Percentiles rank a stretch among this genome's conserved stretches.
These are phyloP conservation scores for Lycocorax pyrrhopterus DNA, from an alignment of 2,113 vertebrate genomes.

Conservation along the genomic window DNA sequence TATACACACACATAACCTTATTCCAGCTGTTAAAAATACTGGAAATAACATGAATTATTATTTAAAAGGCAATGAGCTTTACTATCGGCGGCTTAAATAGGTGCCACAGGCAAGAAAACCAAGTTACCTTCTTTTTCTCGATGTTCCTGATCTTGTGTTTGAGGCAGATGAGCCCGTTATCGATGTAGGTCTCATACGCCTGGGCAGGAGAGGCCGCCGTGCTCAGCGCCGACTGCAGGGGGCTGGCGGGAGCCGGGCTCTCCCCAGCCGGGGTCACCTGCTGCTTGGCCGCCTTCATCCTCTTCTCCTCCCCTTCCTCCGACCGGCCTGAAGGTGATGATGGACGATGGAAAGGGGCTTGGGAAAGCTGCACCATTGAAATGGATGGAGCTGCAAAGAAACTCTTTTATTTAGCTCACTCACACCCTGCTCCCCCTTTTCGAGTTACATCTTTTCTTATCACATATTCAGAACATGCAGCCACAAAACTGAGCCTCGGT, in stretches of 20 bases:
- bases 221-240: slow-evolving; percentile 74
- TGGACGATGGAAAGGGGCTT: slow-evolving; percentile 63
- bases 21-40: fast-evolving
- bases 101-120: neutral
- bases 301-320: slow-evolving; percentile 60
- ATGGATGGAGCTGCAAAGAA: slow-evolving; percentile 62
- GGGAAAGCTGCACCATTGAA: slow-evolving; percentile 88
- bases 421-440: too few species aligned
- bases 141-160: slow-evolving; percentile 97
- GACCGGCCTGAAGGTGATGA: slow-evolving; percentile 68
- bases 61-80: neutral
- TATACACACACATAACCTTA: neutral
- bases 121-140: slow-evolving; percentile 94
- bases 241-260: slow-evolving; percentile 51
- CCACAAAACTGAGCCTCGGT: neutral
- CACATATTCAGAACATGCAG: fast-evolving
- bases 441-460: neutral
- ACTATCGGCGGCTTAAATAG: neutral
- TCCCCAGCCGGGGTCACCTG: slow-evolving; percentile 67
- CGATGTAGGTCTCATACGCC: slow-evolving; percentile 90
- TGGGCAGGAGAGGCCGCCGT: slow-evolving; percentile 76
- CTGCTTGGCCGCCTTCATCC: slow-evolving; percentile 68
- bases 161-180: slow-evolving; percentile 93
- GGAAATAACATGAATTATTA: neutral
- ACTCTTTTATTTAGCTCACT: neutral